Conservation (phyloP, 2,888 invertebrate genomes). For the Aphidius colemani region DNA sequence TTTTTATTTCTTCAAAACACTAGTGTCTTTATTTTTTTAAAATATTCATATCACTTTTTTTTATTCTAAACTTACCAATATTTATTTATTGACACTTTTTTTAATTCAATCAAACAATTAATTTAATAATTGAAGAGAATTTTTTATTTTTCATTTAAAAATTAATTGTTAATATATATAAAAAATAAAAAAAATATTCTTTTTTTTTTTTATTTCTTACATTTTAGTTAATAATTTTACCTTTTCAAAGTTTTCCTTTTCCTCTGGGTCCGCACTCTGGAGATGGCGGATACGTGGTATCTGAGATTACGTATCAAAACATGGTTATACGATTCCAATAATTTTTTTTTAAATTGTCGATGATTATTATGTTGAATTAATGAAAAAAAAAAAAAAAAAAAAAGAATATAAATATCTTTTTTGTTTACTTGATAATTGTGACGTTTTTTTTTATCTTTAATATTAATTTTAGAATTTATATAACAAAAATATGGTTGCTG, state of each 20-base stretch:
- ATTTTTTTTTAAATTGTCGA: neutral
- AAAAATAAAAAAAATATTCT: constrained; percentile 5
- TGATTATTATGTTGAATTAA: constrained; percentile 21
- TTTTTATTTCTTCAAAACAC: constrained; percentile 15
- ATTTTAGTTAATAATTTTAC: constrained; percentile 61
- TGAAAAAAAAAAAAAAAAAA: constrained; percentile 7
- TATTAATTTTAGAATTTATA: neutral
- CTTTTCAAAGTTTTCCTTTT: constrained; percentile 69
- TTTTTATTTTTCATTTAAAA: too few species aligned
- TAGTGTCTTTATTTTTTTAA: constrained; percentile 15
- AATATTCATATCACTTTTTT: constrained; percentile 15
- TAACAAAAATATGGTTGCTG: neutral
- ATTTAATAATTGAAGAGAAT: too few species aligned
- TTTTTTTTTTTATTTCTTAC: constrained; percentile 37
- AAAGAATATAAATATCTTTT: constrained; percentile 23
- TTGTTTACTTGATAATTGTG: constrained; percentile 1
- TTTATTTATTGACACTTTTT: constrained; percentile 26
- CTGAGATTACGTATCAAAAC: constrained; percentile 57
- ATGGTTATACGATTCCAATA: constrained; percentile 50
- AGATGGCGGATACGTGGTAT: constrained; percentile 59
- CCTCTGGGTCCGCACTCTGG: constrained; percentile 66
- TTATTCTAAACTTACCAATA: constrained; percentile 4
- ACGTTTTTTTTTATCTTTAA: neutral
- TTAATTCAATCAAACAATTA: too few species aligned
- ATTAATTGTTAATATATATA: neutral